Evolutionary conservation across 2,797 vertebrate genomes (phyloP), one percentile per base, ranked within the genome.

Genomic region (Anabas testudineus): DNA sequence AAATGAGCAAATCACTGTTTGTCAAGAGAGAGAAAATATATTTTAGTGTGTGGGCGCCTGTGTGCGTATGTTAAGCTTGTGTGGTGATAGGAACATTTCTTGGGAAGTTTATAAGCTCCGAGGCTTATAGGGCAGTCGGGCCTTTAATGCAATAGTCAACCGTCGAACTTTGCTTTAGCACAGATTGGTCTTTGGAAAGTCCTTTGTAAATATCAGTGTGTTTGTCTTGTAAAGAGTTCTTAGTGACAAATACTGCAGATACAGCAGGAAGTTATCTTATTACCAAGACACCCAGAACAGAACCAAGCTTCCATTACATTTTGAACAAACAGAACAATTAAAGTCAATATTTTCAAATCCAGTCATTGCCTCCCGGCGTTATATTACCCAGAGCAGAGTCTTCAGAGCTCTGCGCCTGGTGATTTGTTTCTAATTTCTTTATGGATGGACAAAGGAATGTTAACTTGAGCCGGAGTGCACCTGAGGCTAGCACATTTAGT

Each of bases 1-100:
- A 71, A 82, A 82, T 71, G 71, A 82, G n/a, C 47, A 66, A 37
- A 76, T 69, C 26, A 10, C 36, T 48, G 60, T 68, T 70, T 63
- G 52, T 57, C 34, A 48, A 19, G 19, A 13, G 66, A 65, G 37
- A 53, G 63, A 30, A 63, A 43, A 74, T 34, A 15, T 55, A 7
- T 66, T 18, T 67, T 10, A 55, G 2, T 67, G 2, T 59, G 30
- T 41, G 34, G 47, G 46, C 47, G 30, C 21, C 22, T 72, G 2
- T 59, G 24, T 41, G 42, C 34, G 46, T 46, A 54, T 28, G 43
- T 19, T 30, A 10, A 41, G 66, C 15, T 10, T 49, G 43, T 47
- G 60, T 39, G 55, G 37, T 37, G 65, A 60, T 16, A 16, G 19
- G 10, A 34, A 45, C 37, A 21, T 32, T 39, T 53, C 46, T 19